Evolutionary conservation across 2,888 invertebrate species (phyloP), one percentile per base, ranked within the genome.

Genomic region (Drosophila ustulata): DNA sequence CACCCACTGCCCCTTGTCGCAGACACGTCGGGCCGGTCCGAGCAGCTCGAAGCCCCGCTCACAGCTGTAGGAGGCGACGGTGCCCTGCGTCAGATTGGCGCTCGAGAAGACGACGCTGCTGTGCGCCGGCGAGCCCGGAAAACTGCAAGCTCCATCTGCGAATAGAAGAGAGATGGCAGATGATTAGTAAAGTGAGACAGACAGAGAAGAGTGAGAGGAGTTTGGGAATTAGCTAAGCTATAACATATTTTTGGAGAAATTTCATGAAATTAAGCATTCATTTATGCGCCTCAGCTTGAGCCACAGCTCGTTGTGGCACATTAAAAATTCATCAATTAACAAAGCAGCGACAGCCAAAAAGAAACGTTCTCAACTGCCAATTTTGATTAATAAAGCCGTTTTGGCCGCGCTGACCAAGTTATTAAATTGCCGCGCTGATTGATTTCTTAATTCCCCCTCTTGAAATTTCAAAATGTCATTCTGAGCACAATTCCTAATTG

Each of bases 101-200:
- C 95, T 95, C 23, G 96, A 95, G 92, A 98, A 97, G 25, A 95
- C 93, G 39, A 98, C 95, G 49, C 93, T 94, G 63, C 96, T 96
- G 93, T 98, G 98, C 1, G 98, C 97, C 8, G 98, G 98, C 0
- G 97, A 96, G 8, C 98, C 98, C 0, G 98, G 98, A 93, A 97
- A 98, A 78, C 96, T 94, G 92, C 98, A 98, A 55, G 84, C 62
- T 57, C 79, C 78, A 83, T 91, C 93, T 93, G 3, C 39, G 18
- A 46, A 18, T 18, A 1, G 9, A 46, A 46, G 30, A 8, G 43
- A 25, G 18, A 43, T 11, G 28, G 18, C 18, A 32, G 8, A 32
- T 32, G 9, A 32, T 32, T 3, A 32, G 32, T 32, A 32, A 32
- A 32, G 8, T 8, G 7, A 32, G 32, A 32, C 3, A 30, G 18